phyloP scores from a whole-genome alignment of 2,797 vertebrate species.

The Chanos chanos region DNA sequence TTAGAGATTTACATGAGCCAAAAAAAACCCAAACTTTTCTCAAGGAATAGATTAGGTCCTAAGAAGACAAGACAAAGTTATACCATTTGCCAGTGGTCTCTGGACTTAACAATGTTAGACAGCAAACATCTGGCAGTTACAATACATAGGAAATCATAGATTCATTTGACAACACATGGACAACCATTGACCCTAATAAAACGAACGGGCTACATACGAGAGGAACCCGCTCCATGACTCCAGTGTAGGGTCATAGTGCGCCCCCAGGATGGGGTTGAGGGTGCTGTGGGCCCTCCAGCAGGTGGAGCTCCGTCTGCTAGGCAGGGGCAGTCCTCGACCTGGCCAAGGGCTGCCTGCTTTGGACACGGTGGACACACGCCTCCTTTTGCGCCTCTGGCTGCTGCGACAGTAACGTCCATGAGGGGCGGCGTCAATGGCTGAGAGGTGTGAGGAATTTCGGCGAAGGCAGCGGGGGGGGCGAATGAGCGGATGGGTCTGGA shows the following conservation, averaged over 20 bases:
- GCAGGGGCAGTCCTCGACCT: slow-evolving; percentile 42
- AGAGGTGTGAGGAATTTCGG: slow-evolving; percentile 71
- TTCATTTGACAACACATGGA: background rate
- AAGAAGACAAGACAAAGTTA: no score
- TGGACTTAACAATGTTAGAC: no score
- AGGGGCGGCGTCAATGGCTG: slow-evolving; percentile 56
- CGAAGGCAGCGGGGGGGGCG: slow-evolving; percentile 74
- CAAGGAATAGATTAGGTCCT: no score
- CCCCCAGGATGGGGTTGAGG: slow-evolving; percentile 49
- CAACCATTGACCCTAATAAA: slow-evolving; percentile 10
- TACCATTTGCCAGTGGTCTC: no score
- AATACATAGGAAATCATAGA: no score
- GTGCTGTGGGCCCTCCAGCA: slow-evolving; percentile 56
- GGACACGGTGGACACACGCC: slow-evolving; percentile 61
- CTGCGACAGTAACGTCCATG: slow-evolving; percentile 47
- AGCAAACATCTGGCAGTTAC: no score
- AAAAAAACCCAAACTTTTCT: no score
- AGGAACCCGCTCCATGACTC: slow-evolving; percentile 79
- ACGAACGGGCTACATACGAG: slow-evolving; percentile 76
- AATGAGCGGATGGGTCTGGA: slow-evolving; percentile 55
- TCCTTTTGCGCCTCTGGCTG: slow-evolving; percentile 51
- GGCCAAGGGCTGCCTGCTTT: slow-evolving; percentile 63
- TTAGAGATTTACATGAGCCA: no score
- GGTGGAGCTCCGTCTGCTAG: slow-evolving; percentile 57
- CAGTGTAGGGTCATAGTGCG: slow-evolving; percentile 51